Base-by-base conservation (phyloP, 2,797 vertebrate species). In the Argya squamiceps region DNA sequence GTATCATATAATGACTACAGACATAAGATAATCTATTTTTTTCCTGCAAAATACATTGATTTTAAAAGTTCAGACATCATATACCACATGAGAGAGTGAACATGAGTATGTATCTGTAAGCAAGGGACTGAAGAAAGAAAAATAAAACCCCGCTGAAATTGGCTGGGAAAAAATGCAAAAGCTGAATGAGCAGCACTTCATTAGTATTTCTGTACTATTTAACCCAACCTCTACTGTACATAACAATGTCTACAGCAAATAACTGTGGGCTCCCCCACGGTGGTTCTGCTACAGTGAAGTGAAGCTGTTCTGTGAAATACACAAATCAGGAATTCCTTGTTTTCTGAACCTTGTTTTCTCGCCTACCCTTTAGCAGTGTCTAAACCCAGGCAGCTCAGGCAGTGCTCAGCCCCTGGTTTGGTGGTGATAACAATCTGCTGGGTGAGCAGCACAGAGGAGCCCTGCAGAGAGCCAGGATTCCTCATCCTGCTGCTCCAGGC, bases 401-500 rank as follows among this genome's bases (percentile, higher is more conserved):
- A 0, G 1, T 20, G 60, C 53, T 24, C 12, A 19, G 50, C 4
- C 26, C 47, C 65, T 36, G 76, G 4, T 27, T 67, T 8, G 15
- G 67, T 0, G 46, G n/a, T 2, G 64, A 21, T 36, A 59, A 36
- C 15, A 5, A 63, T 32, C 30, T 53, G 77, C 65, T 22, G 2
- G 6, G 26, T 23, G 12, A 12, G 69, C 46, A 53, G 78, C 26
- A 59, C n/a, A n/a, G 36, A 49, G 50, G 27, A 68, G 22, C 62
- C 36, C 67, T 68, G 26, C 47, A 15, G 47, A 6, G 13, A 39
- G 55, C 15, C 53, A 22, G 20, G n/a, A 15, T 15, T 47, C 26
- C 80, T 29, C 4, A 1, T n/a, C 49, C 13, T 1, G 7, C 37
- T 30, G 0, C 21, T 77, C 26, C 12, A 14, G 65, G 56, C 26